A percentile compares a stretch with the other conserved stretches of the same genome.
Conservation (phyloP, 2,797 vertebrate genomes). For the Peromyscus aztecus region DNA sequence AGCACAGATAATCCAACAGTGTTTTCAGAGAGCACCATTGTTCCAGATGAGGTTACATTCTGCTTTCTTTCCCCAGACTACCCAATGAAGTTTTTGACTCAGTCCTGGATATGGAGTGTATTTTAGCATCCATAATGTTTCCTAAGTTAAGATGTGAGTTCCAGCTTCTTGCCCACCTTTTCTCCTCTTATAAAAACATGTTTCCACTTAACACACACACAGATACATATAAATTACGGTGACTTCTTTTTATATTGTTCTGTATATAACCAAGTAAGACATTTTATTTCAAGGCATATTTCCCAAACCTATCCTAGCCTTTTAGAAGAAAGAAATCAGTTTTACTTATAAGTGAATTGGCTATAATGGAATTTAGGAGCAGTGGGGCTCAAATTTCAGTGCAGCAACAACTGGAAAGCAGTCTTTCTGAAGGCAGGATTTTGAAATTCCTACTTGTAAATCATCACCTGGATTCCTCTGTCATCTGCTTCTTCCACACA, state of each 20-base stretch:
- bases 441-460: constrained; percentile 49
- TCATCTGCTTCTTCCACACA: constrained; percentile 37
- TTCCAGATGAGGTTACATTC: neutral
- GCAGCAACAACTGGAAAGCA: constrained; percentile 37
- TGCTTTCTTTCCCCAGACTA: neutral
- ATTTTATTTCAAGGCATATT: constrained; percentile 42
- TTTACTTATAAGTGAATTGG: constrained; percentile 54
- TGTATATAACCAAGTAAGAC: neutral
- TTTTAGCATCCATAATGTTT: constrained; percentile 48
- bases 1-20: neutral
- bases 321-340: constrained; percentile 57
- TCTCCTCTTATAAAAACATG: neutral
- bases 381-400: constrained; percentile 42
- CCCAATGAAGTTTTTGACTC: constrained; percentile 19
- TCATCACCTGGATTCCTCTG: constrained; percentile 35
- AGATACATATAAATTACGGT: neutral
- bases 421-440: constrained; percentile 21
- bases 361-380: constrained; percentile 53
- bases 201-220: constrained; percentile 27
- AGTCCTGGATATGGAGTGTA: neutral
- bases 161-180: neutral
- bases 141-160: constrained; percentile 3
- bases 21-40: constrained; percentile 22
- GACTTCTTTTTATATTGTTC: constrained; percentile 51
- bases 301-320: neutral